Evolutionary conservation across 2,113 vertebrate species (phyloP).

Genomic region (Collichthys lucidus): DNA sequence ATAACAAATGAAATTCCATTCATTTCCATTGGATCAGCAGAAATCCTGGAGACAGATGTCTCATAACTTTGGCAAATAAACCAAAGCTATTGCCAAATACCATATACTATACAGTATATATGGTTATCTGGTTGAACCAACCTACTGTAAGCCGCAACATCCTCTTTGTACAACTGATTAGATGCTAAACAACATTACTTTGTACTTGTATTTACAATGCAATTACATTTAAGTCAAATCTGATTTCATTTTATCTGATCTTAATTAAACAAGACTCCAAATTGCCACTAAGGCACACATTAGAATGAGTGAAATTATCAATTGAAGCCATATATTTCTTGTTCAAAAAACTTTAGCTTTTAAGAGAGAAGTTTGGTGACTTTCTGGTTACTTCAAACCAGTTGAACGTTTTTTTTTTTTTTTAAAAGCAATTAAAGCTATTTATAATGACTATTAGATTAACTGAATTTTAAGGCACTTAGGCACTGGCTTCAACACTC

Average conservation of each 20-base stretch:
- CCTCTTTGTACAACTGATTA: not conserved
- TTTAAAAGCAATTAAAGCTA: slow-evolving; percentile 17
- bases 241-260: slow-evolving; percentile 3
- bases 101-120: not conserved
- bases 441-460: not conserved
- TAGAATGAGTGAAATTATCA: not conserved
- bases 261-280: slow-evolving; percentile 17
- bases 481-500: slow-evolving; percentile 32
- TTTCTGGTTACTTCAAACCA: slow-evolving; percentile 9
- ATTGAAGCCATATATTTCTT: not conserved
- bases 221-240: not conserved
- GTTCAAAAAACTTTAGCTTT: not conserved
- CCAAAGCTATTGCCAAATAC: not conserved
- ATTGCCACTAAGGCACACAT: slow-evolving; percentile 31
- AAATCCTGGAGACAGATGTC: not conserved
- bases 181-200: slow-evolving; percentile 7
- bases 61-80: not conserved
- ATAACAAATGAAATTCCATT: slow-evolving; percentile 11
- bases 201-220: not conserved
- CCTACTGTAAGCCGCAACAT: not conserved
- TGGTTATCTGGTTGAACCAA: not conserved
- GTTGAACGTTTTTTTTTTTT: not conserved
- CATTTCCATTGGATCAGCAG: not conserved
- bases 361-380: slow-evolving; percentile 3
- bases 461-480: slow-evolving; percentile 72